Base-by-base conservation (phyloP, 2,113 vertebrate species). In the Arothron firmamentum region DNA sequence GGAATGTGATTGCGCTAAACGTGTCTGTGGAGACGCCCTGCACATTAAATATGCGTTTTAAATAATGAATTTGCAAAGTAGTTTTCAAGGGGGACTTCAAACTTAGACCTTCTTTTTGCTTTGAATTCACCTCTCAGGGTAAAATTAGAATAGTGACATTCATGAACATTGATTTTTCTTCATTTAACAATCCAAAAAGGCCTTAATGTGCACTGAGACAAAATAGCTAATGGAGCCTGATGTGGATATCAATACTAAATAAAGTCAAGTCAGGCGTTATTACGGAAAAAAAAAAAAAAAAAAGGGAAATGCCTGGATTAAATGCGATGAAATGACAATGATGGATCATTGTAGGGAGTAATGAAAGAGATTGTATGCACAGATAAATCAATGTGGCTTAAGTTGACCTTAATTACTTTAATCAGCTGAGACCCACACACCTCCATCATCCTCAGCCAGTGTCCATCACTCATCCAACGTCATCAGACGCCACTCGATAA, bases 361-460 rank as follows among this genome's bases (percentile, higher is more conserved):
- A 80, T 86, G 85, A 88, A 74, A 87, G 86, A 80, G 62, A 55
- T 56, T 21, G 55, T 74, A 85, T 70, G 74, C 51, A 59, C 67
- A 50, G 67, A 87, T 80, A 72, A 84, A 87, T 87, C 72, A 85
- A 86, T 78, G 64, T 65, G 56, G 69, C 67, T 78, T 82, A 86
- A 85, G 71, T 86, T 84, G 34, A 76, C 84, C 80, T 82, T 83
- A 85, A 88, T 88, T 74, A 83, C 56, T 38, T 88, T 77, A 82
- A 56, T 77, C 55, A 47, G 56, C 70, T 62, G 23, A 67, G 41
- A 70, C 59, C 43, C 58, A 67, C 65, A 49, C 45, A 68, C 67
- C 59, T 73, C 53, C 20, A 46, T 52, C 56, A 77, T 66, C 65
- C 57, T 50, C 2, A 4, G 51, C 55, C 53, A 71, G 54, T 49